Conservation (phyloP, 92 coral and sea anemone species). For the Palythoa grandis region DNA sequence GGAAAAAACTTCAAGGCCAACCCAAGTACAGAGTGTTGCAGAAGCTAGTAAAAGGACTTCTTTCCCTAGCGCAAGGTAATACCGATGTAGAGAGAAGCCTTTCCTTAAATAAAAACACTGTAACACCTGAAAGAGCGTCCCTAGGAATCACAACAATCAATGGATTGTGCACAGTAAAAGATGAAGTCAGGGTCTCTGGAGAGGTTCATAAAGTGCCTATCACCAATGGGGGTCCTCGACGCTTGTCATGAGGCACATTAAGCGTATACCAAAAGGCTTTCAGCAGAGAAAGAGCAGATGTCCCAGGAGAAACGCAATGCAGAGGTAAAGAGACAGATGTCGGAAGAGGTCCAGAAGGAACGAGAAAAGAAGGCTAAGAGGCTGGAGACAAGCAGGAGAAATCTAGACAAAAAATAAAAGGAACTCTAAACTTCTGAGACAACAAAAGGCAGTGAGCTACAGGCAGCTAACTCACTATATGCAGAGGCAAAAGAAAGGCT, state of each 20-base stretch:
- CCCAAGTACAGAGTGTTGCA: constrained; percentile 2
- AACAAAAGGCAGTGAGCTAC: constrained; percentile 31
- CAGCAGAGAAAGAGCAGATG: constrained; percentile 13
- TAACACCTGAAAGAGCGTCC: constrained; percentile 1
- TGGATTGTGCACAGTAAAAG: constrained; percentile 14
- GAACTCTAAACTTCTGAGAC: constrained; percentile 23
- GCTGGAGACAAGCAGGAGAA: constrained; percentile 12
- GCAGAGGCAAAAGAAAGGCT: constrained; percentile 5
- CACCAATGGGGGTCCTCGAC: constrained; percentile 8
- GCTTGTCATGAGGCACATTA: constrained; percentile 12
- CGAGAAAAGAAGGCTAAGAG: constrained; percentile 26
- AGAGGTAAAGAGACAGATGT: constrained; percentile 30
- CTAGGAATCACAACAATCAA: constrained; percentile 11
- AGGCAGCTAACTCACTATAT: constrained; percentile 18
- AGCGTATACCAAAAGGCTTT: background rate
- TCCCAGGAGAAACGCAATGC: constrained; percentile 1
- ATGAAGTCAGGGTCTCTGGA: constrained; percentile 17
- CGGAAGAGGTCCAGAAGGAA: constrained; percentile 14
- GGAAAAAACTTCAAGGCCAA: background rate
- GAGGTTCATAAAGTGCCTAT: constrained; percentile 4
- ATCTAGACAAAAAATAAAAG: constrained; percentile 19
- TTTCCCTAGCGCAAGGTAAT: constrained; percentile 12
- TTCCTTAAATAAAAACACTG: constrained; percentile 14
- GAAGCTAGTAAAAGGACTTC: constrained; percentile 6
- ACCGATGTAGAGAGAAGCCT: constrained; percentile 9